Evolutionary conservation across 2,888 invertebrate species (phyloP), one percentile per base, ranked within the genome.

Genomic region (Rhagonycha fulva): DNA sequence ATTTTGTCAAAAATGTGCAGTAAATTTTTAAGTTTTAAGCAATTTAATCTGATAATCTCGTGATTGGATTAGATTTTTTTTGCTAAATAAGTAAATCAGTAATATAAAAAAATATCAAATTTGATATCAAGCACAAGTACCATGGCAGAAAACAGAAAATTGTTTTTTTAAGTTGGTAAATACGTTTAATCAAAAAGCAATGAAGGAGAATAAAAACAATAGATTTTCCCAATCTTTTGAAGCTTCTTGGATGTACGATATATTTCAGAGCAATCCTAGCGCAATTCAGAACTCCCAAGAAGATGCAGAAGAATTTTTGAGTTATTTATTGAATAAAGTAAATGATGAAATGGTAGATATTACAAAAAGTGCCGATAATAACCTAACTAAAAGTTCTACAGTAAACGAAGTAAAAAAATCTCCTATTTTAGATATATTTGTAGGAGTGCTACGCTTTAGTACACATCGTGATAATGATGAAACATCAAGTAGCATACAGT

Each of bases 171-270:
- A n/a, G 1, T n/a, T 47, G 32, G n/a, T 47, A 11, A 5, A 47
- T 47, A 2, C 4, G n/a, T 47, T 47, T 32, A 11, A 32, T 5
- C 0, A 4, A 4, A n/a, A 1, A 47, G 4, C n/a, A 47, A n/a
- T 1, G 4, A 5, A 4, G 0, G 11, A 4, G n/a, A 2, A 5
- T 1, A 5, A 2, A 5, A 0, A 47, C 5, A 5, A 5, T 2
- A 2, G 3, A 7, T n/a, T n/a, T 7, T 1, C 7, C 4, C 1
- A 4, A 47, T 5, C n/a, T n/a, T 47, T 47, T 4, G n/a, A 47
- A 47, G n/a, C 32, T 0, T 0, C n/a, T 5, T 47, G 32, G n/a
- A 47, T 47, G 32, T 47, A 47, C 4, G 1, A 47, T 7, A 47
- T 47, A 47, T 5, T 47, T 2, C 32, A 47, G n/a, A n/a, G n/a